Percentiles rank a stretch among this genome's conserved stretches.
Evolutionary conservation across 2,888 invertebrate genomes (phyloP).

Genomic region (Tenthredo distinguenda): DNA sequence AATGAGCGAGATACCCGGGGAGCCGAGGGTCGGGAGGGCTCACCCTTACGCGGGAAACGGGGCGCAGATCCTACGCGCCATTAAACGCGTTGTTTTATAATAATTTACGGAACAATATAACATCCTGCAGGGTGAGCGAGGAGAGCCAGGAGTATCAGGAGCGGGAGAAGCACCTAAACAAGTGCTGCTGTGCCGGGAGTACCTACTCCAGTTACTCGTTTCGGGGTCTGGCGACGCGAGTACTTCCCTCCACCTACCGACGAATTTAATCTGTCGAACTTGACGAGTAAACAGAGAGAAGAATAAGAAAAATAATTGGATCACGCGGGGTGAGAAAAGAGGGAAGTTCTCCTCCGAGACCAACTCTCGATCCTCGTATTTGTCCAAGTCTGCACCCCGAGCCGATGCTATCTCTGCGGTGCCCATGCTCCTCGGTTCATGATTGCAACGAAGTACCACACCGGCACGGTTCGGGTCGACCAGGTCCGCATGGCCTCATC

Average conservation of each 20-base stretch:
- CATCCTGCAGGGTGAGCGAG: slow-evolving; percentile 56
- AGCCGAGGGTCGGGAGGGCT: slow-evolving; percentile 21
- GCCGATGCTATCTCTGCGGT: neutral
- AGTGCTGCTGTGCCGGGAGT: slow-evolving; percentile 26
- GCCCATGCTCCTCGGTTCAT: neutral
- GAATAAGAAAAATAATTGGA: neutral
- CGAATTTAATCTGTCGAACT: slow-evolving; percentile 16
- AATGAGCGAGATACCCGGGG: slow-evolving; percentile 60
- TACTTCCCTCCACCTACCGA: neutral
- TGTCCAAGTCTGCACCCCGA: neutral
- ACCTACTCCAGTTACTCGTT: slow-evolving; percentile 30
- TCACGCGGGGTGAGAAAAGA: neutral
- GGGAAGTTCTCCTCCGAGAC: neutral
- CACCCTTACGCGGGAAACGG: slow-evolving; percentile 40
- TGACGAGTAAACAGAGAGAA: neutral
- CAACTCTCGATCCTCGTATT: neutral
- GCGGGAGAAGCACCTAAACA: slow-evolving; percentile 41
- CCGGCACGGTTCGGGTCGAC: neutral
- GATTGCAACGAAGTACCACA: slow-evolving; percentile 12
- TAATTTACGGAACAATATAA: slow-evolving; percentile 73
- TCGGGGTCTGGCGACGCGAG: neutral
- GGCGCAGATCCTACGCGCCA: slow-evolving; percentile 74
- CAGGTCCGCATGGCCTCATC: slow-evolving; percentile 73
- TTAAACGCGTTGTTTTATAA: slow-evolving; percentile 78
- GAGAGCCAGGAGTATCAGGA: slow-evolving; percentile 46